Evolutionary conservation across 2,888 invertebrate species (phyloP).

Genomic region (Stegophylla sp.): DNA sequence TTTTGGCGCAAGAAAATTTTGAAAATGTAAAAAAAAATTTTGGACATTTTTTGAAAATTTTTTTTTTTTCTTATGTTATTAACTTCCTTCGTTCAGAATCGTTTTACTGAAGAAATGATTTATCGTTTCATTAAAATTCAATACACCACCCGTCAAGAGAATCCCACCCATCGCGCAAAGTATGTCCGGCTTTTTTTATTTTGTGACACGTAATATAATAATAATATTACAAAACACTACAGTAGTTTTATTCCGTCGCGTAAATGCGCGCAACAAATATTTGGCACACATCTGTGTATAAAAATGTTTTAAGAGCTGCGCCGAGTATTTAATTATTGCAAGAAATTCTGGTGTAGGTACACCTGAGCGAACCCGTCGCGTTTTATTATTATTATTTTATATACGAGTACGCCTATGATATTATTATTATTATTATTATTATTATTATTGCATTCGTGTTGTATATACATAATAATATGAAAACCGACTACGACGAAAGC

Average conservation of each 20-base stretch:
- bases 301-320: neutral
- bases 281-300: neutral
- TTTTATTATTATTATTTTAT: slow-evolving; percentile 41
- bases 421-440: neutral
- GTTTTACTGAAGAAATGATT: too few relatives aligned
- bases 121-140: too few relatives aligned
- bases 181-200: too few relatives aligned
- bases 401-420: too few relatives aligned
- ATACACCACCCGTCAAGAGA: too few relatives aligned
- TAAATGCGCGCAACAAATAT: neutral
- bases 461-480: slow-evolving; percentile 40
- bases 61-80: neutral
- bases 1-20: too few relatives aligned
- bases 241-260: neutral
- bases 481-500: slow-evolving; percentile 35
- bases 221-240: neutral
- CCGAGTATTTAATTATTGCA: slow-evolving; percentile 7
- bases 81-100: too few relatives aligned
- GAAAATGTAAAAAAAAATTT: too few relatives aligned
- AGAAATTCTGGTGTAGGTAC: slow-evolving; percentile 4
- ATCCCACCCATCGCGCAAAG: too few relatives aligned
- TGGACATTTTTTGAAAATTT: neutral
- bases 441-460: neutral
- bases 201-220: neutral
- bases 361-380: slow-evolving; percentile 31